These are phyloP conservation scores for Gallinago nigripennis DNA, from an alignment of 2,797 vertebrate species.

Conservation along the genomic window DNA sequence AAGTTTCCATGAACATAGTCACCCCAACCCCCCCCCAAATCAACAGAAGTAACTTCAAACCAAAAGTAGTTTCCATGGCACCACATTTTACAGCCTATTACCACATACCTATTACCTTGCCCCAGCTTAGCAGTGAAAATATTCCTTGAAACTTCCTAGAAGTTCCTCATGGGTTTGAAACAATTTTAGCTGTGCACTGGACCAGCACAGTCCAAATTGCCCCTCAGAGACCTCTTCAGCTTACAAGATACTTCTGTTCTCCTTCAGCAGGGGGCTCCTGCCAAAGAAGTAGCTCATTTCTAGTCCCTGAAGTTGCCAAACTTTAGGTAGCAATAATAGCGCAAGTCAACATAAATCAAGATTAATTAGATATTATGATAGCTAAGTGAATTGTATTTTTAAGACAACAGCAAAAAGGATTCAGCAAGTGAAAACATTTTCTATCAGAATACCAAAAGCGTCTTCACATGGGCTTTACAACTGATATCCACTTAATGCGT, in stretches of 20 bases:
- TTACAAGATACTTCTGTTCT: neutral
- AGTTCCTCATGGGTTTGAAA: neutral
- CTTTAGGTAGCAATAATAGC: neutral
- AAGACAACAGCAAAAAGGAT: neutral
- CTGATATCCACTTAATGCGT: neutral
- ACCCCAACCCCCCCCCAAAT: rapidly evolving
- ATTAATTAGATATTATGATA: neutral
- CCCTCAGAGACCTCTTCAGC: neutral
- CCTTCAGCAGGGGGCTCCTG: neutral
- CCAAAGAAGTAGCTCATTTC: neutral
- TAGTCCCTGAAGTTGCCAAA: neutral
- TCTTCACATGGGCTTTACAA: neutral
- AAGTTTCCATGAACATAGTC: neutral
- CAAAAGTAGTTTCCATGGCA: neutral
- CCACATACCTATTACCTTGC: neutral
- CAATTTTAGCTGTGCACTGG: neutral
- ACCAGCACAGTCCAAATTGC: neutral
- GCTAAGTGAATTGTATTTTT: neutral
- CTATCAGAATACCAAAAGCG: neutral
- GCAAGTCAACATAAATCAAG: neutral
- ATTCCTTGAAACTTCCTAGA: neutral
- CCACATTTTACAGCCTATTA: neutral
- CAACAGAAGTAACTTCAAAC: neutral
- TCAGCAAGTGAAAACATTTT: neutral
- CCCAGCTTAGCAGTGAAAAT: neutral